These are phyloP conservation scores for Lithophane socia DNA, from an alignment of 2,888 invertebrate genomes.

Conservation along the genomic window DNA sequence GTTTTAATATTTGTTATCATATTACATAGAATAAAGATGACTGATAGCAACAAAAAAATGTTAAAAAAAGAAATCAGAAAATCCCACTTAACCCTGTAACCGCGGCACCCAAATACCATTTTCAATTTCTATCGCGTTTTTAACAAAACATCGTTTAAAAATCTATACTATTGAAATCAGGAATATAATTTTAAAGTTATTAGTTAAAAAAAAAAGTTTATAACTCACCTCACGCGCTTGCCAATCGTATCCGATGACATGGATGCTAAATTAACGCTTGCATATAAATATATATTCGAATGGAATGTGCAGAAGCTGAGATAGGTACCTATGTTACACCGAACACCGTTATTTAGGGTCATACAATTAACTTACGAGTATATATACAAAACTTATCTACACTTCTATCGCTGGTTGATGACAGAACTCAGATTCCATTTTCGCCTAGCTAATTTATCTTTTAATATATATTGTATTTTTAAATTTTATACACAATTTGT, in stretches of 20 bases:
- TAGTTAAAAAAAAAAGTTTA: constrained; percentile 12
- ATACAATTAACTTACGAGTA: constrained; percentile 82
- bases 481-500: constrained; percentile 84
- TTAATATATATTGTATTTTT: constrained; percentile 68
- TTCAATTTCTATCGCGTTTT: constrained; percentile 7
- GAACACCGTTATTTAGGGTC: constrained; percentile 87
- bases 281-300: constrained; percentile 87
- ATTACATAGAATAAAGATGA: neutral
- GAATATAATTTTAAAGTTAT: constrained; percentile 6
- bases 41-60: constrained; percentile 10
- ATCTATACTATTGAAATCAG: constrained; percentile 10
- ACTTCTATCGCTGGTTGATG: constrained; percentile 86
- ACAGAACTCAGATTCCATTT: constrained; percentile 87
- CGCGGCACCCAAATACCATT: constrained; percentile 28
- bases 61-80: constrained; percentile 6
- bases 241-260: constrained; percentile 70
- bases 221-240: constrained; percentile 75
- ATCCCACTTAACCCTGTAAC: constrained; percentile 57
- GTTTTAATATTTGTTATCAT: neutral
- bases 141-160: constrained; percentile 7
- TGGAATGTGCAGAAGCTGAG: constrained; percentile 87
- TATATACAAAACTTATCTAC: constrained; percentile 87
- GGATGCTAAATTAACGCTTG: constrained; percentile 88
- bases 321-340: constrained; percentile 89
- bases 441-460: constrained; percentile 83